A percentile compares a stretch with the other conserved stretches of the same genome.
Evolutionary conservation across 2,888 invertebrate species (phyloP).

Genomic region (Pyrochroa serraticornis): DNA sequence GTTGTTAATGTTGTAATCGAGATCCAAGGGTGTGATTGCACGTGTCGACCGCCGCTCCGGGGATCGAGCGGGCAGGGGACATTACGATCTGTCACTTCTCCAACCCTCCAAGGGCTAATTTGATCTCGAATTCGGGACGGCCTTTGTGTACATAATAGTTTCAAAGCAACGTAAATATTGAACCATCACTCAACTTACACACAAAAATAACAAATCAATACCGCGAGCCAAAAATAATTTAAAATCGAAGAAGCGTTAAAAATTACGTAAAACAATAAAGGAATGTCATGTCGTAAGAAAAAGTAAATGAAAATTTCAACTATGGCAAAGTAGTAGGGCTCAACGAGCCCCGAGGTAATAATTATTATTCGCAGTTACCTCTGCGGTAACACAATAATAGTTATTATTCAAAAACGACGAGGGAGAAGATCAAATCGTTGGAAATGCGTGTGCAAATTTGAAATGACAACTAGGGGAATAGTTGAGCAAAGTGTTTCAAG

Average conservation of each 20-base stretch:
- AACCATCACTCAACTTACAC: conserved; percentile 19
- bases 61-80: conserved; percentile 41
- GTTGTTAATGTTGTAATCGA: conserved; percentile 54
- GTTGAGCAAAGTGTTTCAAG: conserved; percentile 15
- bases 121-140: conserved; percentile 44
- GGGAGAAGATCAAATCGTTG: too few relatives aligned
- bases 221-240: not conserved
- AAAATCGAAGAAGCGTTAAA: not conserved
- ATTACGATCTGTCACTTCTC: conserved; percentile 50
- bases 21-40: conserved; percentile 51
- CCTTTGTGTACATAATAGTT: conserved; percentile 37
- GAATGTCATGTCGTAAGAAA: too few relatives aligned
- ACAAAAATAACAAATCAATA: too few relatives aligned
- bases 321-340: not conserved
- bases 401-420: not conserved
- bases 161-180: conserved; percentile 31
- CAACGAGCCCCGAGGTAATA: not conserved
- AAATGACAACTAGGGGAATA: conserved; percentile 1
- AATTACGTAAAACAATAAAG: not conserved
- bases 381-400: not conserved
- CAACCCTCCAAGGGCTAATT: conserved; percentile 46
- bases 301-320: not conserved
- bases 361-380: not conserved
- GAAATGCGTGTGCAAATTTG: not conserved
- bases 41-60: conserved; percentile 45